Evolutionary conservation across 2,113 vertebrate genomes (phyloP), one percentile per base, ranked within the genome.

Genomic region (Lycaon pictus): DNA sequence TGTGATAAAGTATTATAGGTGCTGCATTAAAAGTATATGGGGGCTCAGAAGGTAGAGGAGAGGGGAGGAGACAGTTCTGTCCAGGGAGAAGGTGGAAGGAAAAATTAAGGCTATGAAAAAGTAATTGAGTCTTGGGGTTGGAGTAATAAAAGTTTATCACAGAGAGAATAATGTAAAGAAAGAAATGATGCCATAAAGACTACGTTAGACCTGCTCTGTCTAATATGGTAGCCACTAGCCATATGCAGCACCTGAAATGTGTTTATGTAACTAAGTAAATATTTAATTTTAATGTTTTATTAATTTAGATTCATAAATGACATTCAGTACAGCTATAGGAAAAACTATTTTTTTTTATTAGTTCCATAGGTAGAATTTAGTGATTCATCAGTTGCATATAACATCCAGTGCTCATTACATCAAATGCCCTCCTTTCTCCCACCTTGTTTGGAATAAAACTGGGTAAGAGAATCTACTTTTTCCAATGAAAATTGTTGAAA

Each of bases 281-380:
- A 76, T 55, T 83, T 77, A 85, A 53, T 17, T 76, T 71, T 56
- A 51, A 87, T 22, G 58, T 95, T 84, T 90, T 93, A 69, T 19
- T 82, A 72, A 95, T 12, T 79, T 79, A 93, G 90, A 76, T 72
- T 81, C 32, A 87, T 77, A 87, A 60, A 7, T 88, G 58, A 96
- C 29, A 93, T 74, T 84, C 55, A 56, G 29, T 65, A 2, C 9
- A 72, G 48, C 80, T 90, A 60, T 8, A 29, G 58, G 11, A 32
- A 60, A 87, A 55, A n/a, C 5, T 20, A n/a, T 65, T 87, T 69
- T 69, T 69, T 67, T 67, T 67, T 67, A 69, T 69, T 69, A 69
- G 67, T 35, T 69, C 19, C 17, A 35, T 35, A 69, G 67, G 32
- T 69, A 35, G 67, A 35, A 35, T 35, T 69, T 19, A 69, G 67